phyloP scores from a whole-genome alignment of 2,113 vertebrate genomes.

The Conger conger region DNA sequence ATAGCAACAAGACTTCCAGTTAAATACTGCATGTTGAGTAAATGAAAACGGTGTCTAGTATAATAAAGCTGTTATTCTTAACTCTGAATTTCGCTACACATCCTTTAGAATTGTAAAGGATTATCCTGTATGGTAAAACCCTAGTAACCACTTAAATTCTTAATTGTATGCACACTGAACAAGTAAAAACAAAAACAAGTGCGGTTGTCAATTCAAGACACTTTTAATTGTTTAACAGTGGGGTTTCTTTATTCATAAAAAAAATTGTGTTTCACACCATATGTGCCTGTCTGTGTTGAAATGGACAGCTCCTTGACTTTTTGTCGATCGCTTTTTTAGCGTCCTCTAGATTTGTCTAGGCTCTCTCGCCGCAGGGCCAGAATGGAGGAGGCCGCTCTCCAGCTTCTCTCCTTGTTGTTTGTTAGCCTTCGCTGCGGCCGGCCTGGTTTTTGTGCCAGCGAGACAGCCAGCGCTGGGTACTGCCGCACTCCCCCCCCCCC shows the following conservation, averaged over 20 bases:
- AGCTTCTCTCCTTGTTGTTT: slow-evolving; percentile 47
- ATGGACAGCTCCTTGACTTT: slow-evolving; percentile 1
- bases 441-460: slow-evolving; percentile 38
- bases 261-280: too few relatives aligned
- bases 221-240: background rate
- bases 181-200: too few relatives aligned
- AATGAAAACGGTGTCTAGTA: background rate
- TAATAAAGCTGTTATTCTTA: background rate
- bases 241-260: too few relatives aligned
- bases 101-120: background rate
- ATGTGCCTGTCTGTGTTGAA: background rate
- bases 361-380: too few relatives aligned
- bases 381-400: background rate
- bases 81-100: background rate
- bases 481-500: slow-evolving; percentile 26
- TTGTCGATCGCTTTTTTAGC: background rate
- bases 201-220: background rate
- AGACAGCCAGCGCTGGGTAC: slow-evolving; percentile 52
- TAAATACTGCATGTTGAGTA: background rate
- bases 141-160: background rate
- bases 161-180: background rate
- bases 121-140: background rate
- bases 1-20: background rate
- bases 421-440: slow-evolving; percentile 51
- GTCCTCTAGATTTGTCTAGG: background rate